Conservation (phyloP, 2,888 invertebrate genomes). For the Aproaerema taeniolella region DNA sequence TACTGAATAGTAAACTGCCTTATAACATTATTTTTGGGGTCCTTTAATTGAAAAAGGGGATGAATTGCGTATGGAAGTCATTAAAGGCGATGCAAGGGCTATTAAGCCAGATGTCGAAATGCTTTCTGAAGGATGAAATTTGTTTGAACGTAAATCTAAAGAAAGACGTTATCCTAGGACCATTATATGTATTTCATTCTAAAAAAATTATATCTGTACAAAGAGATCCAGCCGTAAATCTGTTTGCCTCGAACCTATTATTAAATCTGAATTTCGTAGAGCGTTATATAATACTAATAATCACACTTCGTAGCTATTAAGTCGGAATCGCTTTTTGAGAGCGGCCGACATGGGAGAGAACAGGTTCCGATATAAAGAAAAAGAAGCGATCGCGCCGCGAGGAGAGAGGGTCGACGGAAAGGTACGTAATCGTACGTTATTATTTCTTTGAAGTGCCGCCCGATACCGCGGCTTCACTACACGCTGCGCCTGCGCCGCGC, state of each 20-base stretch:
- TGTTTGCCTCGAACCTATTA: conserved; percentile 29
- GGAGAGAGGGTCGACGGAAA: conserved; percentile 45
- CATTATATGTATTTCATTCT: too few species aligned
- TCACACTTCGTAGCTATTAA: conserved; percentile 65
- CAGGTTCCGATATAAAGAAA: conserved; percentile 59
- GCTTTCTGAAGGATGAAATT: too few species aligned
- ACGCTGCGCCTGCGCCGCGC: conserved; percentile 24
- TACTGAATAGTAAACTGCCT: conserved; percentile 2
- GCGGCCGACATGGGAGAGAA: conserved; percentile 55
- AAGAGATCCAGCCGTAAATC: conserved; percentile 29
- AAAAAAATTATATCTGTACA: not conserved
- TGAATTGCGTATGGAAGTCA: too few species aligned
- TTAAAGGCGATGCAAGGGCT: too few species aligned
- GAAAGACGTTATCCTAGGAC: too few species aligned
- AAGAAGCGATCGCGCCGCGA: conserved; percentile 53
- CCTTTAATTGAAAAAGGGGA: too few species aligned
- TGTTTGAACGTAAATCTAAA: too few species aligned
- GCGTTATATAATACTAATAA: conserved; percentile 56
- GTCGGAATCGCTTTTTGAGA: conserved; percentile 59
- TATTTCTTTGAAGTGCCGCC: conserved; percentile 65
- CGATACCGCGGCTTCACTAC: conserved; percentile 27
- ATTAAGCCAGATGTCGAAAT: too few species aligned
- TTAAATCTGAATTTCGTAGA: conserved; percentile 43
- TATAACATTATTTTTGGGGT: not conserved
- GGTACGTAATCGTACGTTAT: conserved; percentile 62